phyloP scores from a whole-genome alignment of 2,113 vertebrate genomes.

The Centrocercus urophasianus region DNA sequence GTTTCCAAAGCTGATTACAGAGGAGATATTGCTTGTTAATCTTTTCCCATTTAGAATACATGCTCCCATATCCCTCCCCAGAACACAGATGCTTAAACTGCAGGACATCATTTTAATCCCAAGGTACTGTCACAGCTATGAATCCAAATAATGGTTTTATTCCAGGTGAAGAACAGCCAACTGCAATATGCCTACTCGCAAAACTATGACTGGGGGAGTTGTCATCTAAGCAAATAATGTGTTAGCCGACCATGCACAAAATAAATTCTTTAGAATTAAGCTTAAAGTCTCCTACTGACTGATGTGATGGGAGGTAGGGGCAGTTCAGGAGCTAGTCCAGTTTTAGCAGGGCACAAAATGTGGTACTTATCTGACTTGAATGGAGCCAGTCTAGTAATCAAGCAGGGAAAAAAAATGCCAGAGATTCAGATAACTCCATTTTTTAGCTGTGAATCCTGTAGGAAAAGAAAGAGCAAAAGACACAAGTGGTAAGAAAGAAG shows the following conservation, averaged over 20 bases:
- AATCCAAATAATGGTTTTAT: conserved; percentile 54
- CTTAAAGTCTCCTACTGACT: neutral
- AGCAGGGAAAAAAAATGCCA: neutral
- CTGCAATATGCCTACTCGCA: conserved; percentile 20
- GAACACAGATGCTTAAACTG: conserved; percentile 69
- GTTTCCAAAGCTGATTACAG: conserved; percentile 55
- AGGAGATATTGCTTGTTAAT: conserved; percentile 52
- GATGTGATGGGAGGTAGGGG: neutral
- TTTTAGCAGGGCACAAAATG: neutral
- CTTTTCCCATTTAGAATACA: conserved; percentile 34
- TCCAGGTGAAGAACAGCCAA: conserved; percentile 40
- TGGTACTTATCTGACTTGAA: neutral
- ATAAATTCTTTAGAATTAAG: conserved; percentile 20
- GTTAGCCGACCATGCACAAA: conserved; percentile 5
- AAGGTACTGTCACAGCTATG: conserved; percentile 52
- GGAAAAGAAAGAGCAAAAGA: neutral
- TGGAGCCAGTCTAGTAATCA: neutral
- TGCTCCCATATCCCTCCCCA: conserved; percentile 14
- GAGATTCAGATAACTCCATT: neutral
- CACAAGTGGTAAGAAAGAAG: neutral
- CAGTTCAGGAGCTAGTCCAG: neutral
- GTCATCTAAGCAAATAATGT: conserved; percentile 4
- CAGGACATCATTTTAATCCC: conserved; percentile 68
- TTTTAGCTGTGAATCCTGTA: neutral
- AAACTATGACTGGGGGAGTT: neutral